Evolutionary conservation across 2,888 invertebrate species (phyloP), one percentile per base, ranked within the genome.

Genomic region (Aporophyla lueneburgensis): DNA sequence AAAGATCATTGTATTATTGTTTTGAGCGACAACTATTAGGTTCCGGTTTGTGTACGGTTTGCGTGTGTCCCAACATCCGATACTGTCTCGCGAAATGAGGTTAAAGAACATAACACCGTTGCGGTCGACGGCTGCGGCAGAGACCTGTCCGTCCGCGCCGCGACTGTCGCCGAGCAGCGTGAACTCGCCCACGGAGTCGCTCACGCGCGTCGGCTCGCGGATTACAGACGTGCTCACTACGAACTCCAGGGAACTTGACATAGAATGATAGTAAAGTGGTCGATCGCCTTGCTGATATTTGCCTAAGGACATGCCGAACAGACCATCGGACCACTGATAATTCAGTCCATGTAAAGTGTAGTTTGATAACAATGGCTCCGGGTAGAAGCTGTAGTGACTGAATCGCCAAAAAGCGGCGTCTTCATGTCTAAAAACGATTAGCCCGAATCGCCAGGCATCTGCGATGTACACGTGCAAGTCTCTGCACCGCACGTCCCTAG

Each of bases 61-160:
- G n/a, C 97, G 96, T 6, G 98, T 98, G 89, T 98, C 98, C 98
- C 98, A 98, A 93, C 98, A 98, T 83, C 98, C 98, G 66, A 99
- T 97, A 80, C 98, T 97, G 93, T 98, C 98, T 79, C 97, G 97
- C 74, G 98, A 98, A 71, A 98, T 97, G 93, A 98, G 97, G 96
- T 98, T 98, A 92, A 97, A 98, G 94, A 98, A 98, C 97, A 98
- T 97, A 24, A 98, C 97, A 79, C 98, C 98, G 90, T 97, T 97
- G 86, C 97, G 96, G 91, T 98, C 98, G 89, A 98, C 97, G 51
- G 97, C 98, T 51, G 98, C 97, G 54, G 98, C 98, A 0, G 98
- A 98, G 21, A 98, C 97, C 87, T 98, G 98, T 2, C 98, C 98
- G 71, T 93, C 91, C 66, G 91, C 90, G 53, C 98, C 98, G 51